Conservation (phyloP, 2,113 vertebrate species). For the Notothenia rossii region DNA sequence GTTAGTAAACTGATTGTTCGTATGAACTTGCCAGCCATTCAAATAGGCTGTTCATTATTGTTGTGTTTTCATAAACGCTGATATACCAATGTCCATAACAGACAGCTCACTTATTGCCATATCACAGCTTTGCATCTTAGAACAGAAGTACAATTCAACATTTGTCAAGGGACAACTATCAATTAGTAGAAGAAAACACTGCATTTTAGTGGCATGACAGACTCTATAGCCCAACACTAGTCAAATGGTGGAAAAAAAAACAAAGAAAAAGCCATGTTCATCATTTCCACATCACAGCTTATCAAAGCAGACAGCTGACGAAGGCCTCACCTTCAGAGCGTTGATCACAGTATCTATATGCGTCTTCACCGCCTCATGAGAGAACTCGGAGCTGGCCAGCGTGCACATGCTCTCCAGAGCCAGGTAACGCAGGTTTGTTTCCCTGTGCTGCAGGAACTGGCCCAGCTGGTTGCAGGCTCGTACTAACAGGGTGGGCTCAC, state of each 20-base stretch:
- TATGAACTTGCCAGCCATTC: too few relatives aligned
- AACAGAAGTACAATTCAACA: background rate
- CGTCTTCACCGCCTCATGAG: constrained; percentile 84
- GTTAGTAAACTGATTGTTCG: too few relatives aligned
- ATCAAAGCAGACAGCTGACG: too few relatives aligned
- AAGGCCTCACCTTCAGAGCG: constrained; percentile 81
- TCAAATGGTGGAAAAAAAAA: background rate
- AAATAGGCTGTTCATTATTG: too few relatives aligned
- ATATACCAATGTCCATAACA: too few relatives aligned
- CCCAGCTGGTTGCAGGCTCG: constrained; percentile 86
- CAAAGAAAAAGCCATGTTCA: background rate
- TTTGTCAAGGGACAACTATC: background rate
- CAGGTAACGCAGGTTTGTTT: constrained; percentile 87
- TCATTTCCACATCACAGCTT: background rate
- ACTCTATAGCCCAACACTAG: background rate
- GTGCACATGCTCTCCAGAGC: constrained; percentile 88
- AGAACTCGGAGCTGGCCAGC: constrained; percentile 83
- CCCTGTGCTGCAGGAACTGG: constrained; percentile 87
- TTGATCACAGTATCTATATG: constrained; percentile 88
- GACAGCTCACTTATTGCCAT: too few relatives aligned
- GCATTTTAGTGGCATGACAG: background rate
- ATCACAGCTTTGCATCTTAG: background rate
- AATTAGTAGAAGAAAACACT: background rate
- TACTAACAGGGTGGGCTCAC: constrained; percentile 85
- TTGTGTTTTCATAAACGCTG: too few relatives aligned